These are phyloP conservation scores for Cebidichthys violaceus DNA, from an alignment of 2,113 vertebrate genomes.

Conservation along the genomic window DNA sequence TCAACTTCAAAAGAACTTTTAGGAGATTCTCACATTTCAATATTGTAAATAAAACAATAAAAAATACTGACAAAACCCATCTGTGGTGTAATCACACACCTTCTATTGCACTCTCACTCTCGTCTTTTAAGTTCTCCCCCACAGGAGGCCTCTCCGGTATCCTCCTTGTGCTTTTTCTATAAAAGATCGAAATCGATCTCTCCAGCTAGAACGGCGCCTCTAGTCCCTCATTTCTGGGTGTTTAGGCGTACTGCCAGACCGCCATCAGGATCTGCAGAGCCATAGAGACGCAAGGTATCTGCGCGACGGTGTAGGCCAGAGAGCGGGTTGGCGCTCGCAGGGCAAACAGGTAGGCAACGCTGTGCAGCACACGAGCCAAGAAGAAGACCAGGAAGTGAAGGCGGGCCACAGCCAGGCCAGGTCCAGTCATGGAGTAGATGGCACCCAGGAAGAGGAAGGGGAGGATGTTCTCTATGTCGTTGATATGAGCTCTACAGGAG, in stretches of 20 bases:
- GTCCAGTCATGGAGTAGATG: conserved; percentile 89
- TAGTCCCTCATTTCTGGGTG: fast-evolving
- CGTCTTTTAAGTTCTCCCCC: neutral
- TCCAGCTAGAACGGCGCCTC: neutral
- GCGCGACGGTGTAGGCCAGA: conserved; percentile 87
- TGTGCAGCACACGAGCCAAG: conserved; percentile 87
- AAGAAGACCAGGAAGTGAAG: conserved; percentile 92
- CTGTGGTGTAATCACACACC: conserved; percentile 4
- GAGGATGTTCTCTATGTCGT: conserved; percentile 95
- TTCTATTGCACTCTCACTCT: conserved; percentile 54
- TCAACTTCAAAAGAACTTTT: conserved; percentile 55
- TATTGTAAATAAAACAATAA: neutral
- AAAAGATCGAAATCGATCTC: neutral
- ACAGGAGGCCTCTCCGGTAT: neutral
- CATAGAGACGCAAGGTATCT: conserved; percentile 94
- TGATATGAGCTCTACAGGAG: conserved; percentile 87
- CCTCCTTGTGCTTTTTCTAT: neutral
- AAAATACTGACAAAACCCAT: conserved; percentile 56
- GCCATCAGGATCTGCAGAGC: conserved; percentile 90
- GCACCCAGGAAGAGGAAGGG: conserved; percentile 96
- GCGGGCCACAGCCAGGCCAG: conserved; percentile 84
- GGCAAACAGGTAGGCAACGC: conserved; percentile 87
- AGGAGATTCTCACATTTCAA: conserved; percentile 50
- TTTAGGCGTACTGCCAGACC: conserved; percentile 80
- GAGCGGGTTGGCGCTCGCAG: conserved; percentile 90